Percentiles rank a stretch among this genome's conserved stretches.
phyloP scores from a whole-genome alignment of 2,113 vertebrate genomes.

The Tenrec ecaudatus region DNA sequence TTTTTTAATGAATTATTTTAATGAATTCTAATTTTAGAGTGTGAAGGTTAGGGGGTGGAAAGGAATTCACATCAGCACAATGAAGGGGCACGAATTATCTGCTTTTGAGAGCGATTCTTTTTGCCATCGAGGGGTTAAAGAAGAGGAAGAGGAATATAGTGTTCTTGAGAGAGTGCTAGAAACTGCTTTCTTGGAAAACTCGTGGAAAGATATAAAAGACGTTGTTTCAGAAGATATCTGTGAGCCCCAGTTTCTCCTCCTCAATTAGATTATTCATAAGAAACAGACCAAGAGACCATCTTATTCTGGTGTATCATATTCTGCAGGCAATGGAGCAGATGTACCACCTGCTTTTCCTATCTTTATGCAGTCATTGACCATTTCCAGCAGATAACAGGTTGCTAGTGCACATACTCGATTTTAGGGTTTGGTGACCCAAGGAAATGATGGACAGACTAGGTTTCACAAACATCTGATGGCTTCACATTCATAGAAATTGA shows the following conservation, averaged over 20 bases:
- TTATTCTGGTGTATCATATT: too few species aligned
- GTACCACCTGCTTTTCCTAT: neutral
- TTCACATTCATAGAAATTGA: neutral
- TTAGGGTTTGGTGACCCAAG: neutral
- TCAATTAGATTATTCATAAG: neutral
- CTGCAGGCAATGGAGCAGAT: neutral
- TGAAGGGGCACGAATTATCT: neutral
- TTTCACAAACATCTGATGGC: neutral
- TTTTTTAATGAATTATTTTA: constrained; percentile 1
- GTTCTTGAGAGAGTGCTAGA: neutral
- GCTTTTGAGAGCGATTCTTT: neutral
- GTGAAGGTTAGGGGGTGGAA: neutral
- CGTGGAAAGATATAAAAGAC: neutral
- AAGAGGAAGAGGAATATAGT: neutral
- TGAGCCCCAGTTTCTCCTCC: neutral
- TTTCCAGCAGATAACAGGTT: neutral
- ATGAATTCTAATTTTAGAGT: neutral
- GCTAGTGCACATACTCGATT: too few species aligned
- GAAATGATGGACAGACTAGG: neutral
- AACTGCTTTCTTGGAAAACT: neutral
- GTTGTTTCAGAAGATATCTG: neutral
- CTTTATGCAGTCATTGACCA: neutral
- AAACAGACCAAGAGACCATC: neutral
- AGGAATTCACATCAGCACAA: neutral
- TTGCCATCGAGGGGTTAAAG: neutral